phyloP scores from a whole-genome alignment of 2,113 vertebrate species.

The Malurus elegans region DNA sequence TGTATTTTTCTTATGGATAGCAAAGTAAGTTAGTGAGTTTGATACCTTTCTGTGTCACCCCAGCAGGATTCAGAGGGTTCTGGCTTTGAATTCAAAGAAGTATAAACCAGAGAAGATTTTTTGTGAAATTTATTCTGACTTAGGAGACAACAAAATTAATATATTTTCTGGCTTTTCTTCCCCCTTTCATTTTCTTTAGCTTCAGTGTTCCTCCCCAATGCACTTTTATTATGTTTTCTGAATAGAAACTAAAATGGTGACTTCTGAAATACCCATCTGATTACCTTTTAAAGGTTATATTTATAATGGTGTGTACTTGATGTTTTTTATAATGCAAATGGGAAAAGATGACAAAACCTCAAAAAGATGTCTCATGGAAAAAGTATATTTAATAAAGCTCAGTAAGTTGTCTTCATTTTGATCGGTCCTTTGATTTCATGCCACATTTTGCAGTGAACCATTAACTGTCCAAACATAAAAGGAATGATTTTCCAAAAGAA shows the following conservation, averaged over 20 bases:
- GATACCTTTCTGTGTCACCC: neutral
- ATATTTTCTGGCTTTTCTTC: neutral
- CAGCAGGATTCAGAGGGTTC: neutral
- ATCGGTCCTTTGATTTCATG: slow-evolving; percentile 40
- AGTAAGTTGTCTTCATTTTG: neutral
- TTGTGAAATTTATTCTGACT: neutral
- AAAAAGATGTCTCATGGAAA: slow-evolving; percentile 1
- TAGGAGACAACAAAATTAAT: neutral
- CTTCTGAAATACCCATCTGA: slow-evolving; percentile 6
- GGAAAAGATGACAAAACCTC: slow-evolving; percentile 35
- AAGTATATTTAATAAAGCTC: slow-evolving; percentile 37
- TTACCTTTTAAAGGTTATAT: slow-evolving; percentile 18
- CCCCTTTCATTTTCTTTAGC: neutral
- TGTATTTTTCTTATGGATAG: neutral
- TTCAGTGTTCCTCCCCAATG: neutral
- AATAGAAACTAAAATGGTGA: neutral
- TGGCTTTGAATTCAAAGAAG: neutral
- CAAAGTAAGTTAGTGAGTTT: neutral
- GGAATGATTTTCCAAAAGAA: neutral
- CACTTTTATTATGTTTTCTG: neutral
- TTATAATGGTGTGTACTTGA: neutral
- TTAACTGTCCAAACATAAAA: neutral
- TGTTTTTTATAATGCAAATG: slow-evolving; percentile 45
- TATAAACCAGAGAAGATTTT: neutral
- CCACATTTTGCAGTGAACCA: neutral